Evolutionary conservation across 2,797 vertebrate species (phyloP).

Genomic region (Balearica regulorum): DNA sequence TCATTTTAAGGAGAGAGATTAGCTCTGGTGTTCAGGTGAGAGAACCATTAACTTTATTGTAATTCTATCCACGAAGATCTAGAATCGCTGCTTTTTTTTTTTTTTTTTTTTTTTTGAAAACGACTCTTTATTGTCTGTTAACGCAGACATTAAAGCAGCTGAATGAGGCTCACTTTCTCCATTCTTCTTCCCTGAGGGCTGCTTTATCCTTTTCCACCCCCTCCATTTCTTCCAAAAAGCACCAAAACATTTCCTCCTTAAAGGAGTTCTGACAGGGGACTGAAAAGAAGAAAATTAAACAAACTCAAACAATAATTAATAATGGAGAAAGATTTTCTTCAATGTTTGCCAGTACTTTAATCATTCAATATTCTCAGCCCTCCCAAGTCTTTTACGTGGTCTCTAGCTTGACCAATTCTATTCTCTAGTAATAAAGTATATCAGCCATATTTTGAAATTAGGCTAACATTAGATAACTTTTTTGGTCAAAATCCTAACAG

Average conservation of each 20-base stretch:
- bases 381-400: not conserved
- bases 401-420: not conserved
- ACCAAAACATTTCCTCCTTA: not conserved
- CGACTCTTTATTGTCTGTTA: constrained; percentile 26
- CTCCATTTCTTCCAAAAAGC: not conserved
- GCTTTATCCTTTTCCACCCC: not conserved
- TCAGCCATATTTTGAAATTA: not conserved
- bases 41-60: constrained; percentile 15
- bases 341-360: not conserved
- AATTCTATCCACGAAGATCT: not conserved
- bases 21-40: not conserved
- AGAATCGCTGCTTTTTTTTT: not conserved
- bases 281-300: not conserved
- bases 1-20: not conserved
- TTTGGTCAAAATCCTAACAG: not conserved
- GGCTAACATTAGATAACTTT: not conserved
- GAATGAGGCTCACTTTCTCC: constrained; percentile 16
- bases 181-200: constrained; percentile 45
- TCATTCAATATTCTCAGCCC: not conserved
- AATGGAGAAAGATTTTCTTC: not conserved
- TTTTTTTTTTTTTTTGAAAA: not conserved
- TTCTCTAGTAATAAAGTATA: not conserved
- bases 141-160: constrained; percentile 21
- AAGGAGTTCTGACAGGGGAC: not conserved
- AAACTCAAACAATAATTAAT: not conserved